Evolutionary conservation across 2,113 vertebrate species (phyloP), one percentile per base, ranked within the genome.

Genomic region (Antechinus stuartii): DNA sequence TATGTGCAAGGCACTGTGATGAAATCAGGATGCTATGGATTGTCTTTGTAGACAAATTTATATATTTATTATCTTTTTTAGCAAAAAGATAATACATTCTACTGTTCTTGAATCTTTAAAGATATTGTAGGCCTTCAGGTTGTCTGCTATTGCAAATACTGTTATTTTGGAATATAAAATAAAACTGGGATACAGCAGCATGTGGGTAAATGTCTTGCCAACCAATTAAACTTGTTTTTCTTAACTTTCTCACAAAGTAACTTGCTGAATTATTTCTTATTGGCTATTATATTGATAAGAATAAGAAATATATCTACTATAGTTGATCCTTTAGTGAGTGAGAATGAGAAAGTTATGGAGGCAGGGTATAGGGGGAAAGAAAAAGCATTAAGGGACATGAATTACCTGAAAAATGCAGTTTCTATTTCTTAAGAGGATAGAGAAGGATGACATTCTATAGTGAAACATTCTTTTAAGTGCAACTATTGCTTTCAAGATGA

Each of bases 201-300:
- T 96, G 42, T 57, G 23, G 42, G 50, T 96, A 95, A 97, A 96
- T 97, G 95, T 50, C 92, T 3, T 97, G 93, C 92, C 98, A 98
- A 95, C 92, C 56, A 98, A 89, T 97, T 98, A 91, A 97, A 90
- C 93, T 91, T 89, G 91, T 94, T 96, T 97, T 97, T 68, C 91
- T 95, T 56, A 96, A 26, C 53, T 94, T 96, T 95, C 53, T 26
- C 23, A 89, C 47, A 46, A 95, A 96, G 46, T 95, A 91, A 94
- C 92, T 92, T 96, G 52, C n/a, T 92, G 24, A 96, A 68, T 92
- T 95, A 25, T 50, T 90, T 90, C 90, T 96, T n/a, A 42, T 93
- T 96, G 61, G 46, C 93, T 2, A 91, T 49, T 90, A 57, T 93
- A 30, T 97, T 92, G 92, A 94, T 35, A 2, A 91, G 61, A 94